phyloP scores from a whole-genome alignment of 2,888 invertebrate species.

The Chrysodeixis includens region DNA sequence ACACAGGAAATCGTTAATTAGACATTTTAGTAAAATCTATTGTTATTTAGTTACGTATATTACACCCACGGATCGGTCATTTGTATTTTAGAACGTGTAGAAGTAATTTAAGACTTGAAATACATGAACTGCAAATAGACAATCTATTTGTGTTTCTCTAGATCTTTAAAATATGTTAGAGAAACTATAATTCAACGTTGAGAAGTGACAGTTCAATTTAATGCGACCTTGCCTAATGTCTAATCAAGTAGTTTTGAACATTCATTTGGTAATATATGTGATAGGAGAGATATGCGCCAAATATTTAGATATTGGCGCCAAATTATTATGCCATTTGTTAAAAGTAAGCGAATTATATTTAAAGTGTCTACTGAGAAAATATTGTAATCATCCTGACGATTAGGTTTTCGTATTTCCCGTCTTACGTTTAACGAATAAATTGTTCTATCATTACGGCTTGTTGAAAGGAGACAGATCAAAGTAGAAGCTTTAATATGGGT shows the following conservation, averaged over 20 bases:
- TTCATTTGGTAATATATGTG: not conserved
- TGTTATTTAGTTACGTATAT: constrained; percentile 41
- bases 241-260: not conserved
- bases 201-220: constrained; percentile 21
- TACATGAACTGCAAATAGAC: constrained; percentile 19
- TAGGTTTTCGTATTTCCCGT: not conserved
- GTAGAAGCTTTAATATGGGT: not conserved
- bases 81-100: constrained; percentile 49
- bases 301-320: constrained; percentile 2
- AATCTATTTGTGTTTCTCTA: constrained; percentile 40
- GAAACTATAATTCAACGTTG: constrained; percentile 17
- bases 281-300: not conserved
- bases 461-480: no score
- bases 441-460: no score
- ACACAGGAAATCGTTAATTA: constrained; percentile 61
- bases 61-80: constrained; percentile 57
- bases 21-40: constrained; percentile 47
- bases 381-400: not conserved
- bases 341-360: not conserved
- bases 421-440: not conserved
- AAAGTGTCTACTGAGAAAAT: not conserved
- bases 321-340: constrained; percentile 2
- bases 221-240: not conserved
- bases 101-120: constrained; percentile 22
- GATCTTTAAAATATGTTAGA: constrained; percentile 24